A percentile compares a stretch with the other conserved stretches of the same genome.
Evolutionary conservation across 2,113 vertebrate genomes (phyloP).

Genomic region (Mesitornis unicolor): DNA sequence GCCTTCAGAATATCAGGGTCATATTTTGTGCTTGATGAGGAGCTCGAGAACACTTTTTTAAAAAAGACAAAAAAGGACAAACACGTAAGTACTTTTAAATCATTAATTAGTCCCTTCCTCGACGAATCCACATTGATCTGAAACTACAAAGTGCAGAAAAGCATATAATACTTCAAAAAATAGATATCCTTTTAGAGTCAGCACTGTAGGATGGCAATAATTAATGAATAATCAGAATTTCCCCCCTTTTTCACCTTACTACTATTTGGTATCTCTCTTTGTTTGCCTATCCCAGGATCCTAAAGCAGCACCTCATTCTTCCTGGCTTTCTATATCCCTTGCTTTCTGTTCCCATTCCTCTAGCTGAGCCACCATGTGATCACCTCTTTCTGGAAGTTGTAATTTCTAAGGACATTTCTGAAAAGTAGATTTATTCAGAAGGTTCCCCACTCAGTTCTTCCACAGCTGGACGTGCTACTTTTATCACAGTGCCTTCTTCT

Average conservation of each 20-base stretch:
- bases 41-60: constrained; percentile 81
- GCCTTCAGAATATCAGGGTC: constrained; percentile 88
- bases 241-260: neutral
- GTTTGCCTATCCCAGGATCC: neutral
- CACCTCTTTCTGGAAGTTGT: neutral
- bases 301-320: neutral
- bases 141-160: neutral
- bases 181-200: neutral
- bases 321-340: neutral
- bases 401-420: neutral
- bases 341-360: neutral
- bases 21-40: constrained; percentile 87
- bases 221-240: neutral
- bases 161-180: neutral
- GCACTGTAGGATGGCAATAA: neutral
- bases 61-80: neutral
- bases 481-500: neutral
- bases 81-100: neutral
- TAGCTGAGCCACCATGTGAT: neutral
- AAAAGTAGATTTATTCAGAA: neutral
- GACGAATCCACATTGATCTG: neutral
- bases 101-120: neutral
- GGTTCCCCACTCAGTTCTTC: neutral
- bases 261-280: neutral
- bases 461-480: neutral